phyloP scores from a whole-genome alignment of 1,140 invertebrate species.

The Paracyclopina nana region DNA sequence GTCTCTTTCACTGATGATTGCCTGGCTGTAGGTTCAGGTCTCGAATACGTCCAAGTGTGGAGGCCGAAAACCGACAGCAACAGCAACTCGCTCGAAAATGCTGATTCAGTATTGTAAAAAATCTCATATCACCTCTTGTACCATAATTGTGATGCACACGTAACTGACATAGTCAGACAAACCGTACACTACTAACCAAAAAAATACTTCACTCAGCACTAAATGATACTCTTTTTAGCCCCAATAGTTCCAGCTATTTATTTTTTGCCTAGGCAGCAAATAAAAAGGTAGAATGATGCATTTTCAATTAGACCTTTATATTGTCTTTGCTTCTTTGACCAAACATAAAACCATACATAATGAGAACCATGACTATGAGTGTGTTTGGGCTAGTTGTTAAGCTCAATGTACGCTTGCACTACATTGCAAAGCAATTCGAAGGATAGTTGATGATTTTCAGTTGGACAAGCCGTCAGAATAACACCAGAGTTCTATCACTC shows the following conservation, averaged over 20 bases:
- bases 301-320: no score
- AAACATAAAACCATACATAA: constrained; percentile 53
- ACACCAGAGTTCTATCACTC: constrained; percentile 72
- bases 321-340: not conserved
- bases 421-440: constrained; percentile 61
- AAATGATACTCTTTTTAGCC: no score
- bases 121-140: not conserved
- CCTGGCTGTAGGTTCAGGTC: not conserved
- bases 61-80: not conserved
- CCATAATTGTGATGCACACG: no score
- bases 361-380: constrained; percentile 49
- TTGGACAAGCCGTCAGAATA: constrained; percentile 52
- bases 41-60: not conserved
- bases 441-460: constrained; percentile 40
- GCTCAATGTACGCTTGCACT: no score
- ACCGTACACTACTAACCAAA: no score
- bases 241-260: no score
- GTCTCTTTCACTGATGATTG: not conserved
- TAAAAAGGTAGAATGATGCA: no score
- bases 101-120: not conserved
- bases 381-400: constrained; percentile 69
- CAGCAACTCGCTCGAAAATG: not conserved
- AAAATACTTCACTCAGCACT: no score
- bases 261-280: no score
- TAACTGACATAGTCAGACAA: no score